Base-by-base conservation (phyloP, 2,113 vertebrate species). In the Macaca nemestrina region DNA sequence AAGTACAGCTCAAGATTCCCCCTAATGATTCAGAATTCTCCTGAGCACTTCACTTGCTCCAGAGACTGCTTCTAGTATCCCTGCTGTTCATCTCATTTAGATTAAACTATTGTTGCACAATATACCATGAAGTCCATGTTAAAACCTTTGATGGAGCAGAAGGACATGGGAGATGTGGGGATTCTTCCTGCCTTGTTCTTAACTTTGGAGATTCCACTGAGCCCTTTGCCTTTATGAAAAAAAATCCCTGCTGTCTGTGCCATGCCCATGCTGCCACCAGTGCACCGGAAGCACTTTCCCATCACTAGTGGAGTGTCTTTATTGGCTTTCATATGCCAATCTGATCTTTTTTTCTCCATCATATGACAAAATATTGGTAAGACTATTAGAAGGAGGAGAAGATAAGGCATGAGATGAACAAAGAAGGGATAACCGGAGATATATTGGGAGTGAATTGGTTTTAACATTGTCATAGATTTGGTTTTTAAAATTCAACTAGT, bases 1-100 rank as follows among this genome's bases (percentile, higher is more conserved):
- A 80, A 95, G 72, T 1, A 43, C 18, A 88, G 6, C 30, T 67
- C 38, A 57, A 18, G 40, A 94, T 50, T 25, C 8, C 45, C 35
- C 10, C 55, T 97, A 90, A 94, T 57, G 92, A 89, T 79, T 20
- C 20, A 52, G 87, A 93, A 96, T 86, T 88, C 97, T 92, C 96
- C 43, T 20, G 92, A 93, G 96, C 59, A 45, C 61, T 27, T 83
- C 8, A 55, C 27, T 22, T 8, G 14, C 95, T 97, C 89, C 35
- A 87, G 97, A 79, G 96, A 83, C 90, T 94, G 45, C 57, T 97
- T 9, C 6, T 79, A 32, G 2, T 40, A 52, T 82, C 40, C 22
- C 18, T 2, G 25, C 23, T 59, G 2, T 79, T 85, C 2, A 50
- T 40, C 13, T 90, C 57, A 76, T 64, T 97, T 97, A 95, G 88